Evolutionary conservation across 1,140 invertebrate genomes (phyloP).

Genomic region (Daktulosphaira vitifoliae): DNA sequence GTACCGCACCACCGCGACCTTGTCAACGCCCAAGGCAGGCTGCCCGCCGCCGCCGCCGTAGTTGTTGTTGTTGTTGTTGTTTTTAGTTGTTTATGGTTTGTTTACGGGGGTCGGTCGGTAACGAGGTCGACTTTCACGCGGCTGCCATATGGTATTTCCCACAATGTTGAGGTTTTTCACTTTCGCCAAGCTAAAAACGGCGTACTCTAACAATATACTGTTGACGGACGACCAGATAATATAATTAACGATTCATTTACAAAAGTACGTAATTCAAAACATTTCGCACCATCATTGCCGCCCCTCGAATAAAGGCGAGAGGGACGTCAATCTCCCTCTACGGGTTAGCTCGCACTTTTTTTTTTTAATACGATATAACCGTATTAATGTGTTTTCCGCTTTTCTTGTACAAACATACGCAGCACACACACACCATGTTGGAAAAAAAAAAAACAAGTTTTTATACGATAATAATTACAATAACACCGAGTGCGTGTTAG

Average conservation of each 20-base stretch:
- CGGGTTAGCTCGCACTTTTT: not conserved
- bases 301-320: not conserved
- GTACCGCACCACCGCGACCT: conserved; percentile 12
- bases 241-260: not conserved
- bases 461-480: too few relatives aligned
- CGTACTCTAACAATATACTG: not conserved
- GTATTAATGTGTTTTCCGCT: not conserved
- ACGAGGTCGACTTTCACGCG: conserved; percentile 15
- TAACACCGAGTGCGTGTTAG: not conserved
- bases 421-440: too few relatives aligned
- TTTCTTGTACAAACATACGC: conserved; percentile 10
- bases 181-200: not conserved
- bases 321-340: not conserved
- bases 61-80: not conserved
- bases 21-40: conserved; percentile 31
- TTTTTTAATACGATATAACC: not conserved
- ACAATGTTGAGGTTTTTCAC: not conserved
- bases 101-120: not conserved
- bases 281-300: too few relatives aligned
- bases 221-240: too few relatives aligned
- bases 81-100: conserved; percentile 24
- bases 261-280: too few relatives aligned
- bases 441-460: not conserved
- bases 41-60: not conserved
- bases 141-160: not conserved